phyloP scores from a whole-genome alignment of 37 sponge, comb jelly and placozoan species.

The Eunapius fragilis region DNA sequence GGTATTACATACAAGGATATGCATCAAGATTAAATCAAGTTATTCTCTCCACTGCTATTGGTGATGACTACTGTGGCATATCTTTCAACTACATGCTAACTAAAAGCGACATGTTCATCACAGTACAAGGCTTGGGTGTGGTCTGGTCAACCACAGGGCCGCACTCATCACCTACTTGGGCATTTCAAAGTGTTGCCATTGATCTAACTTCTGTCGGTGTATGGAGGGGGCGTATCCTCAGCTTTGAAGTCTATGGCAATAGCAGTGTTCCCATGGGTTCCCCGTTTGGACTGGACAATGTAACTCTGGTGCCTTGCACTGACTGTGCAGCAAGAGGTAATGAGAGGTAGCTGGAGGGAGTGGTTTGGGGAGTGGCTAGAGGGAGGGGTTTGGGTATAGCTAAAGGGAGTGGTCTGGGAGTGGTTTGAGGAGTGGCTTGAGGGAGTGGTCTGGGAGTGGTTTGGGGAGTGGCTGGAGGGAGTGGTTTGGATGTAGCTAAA shows the following conservation, averaged over 20 bases:
- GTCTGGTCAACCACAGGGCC: slow-evolving; percentile 16
- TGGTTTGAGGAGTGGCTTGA: no score
- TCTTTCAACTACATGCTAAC: slow-evolving; percentile 21
- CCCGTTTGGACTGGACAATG: slow-evolving; percentile 33
- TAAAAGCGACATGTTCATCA: neutral
- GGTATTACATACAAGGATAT: neutral
- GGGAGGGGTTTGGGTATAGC: no score
- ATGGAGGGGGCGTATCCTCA: neutral
- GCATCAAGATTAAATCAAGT: neutral
- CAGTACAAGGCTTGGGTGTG: slow-evolving; percentile 12
- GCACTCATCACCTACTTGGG: slow-evolving; percentile 3
- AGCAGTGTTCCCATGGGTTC: neutral
- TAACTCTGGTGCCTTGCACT: slow-evolving; percentile 50
- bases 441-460: neutral
- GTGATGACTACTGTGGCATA: slow-evolving; percentile 40
- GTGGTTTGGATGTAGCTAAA: neutral
- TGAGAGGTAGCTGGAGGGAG: no score
- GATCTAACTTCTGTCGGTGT: slow-evolving; percentile 8
- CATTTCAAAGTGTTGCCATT: slow-evolving; percentile 18
- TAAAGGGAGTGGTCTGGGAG: no score
- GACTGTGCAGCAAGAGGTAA: slow-evolving; percentile 54
- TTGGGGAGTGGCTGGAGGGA: neutral
- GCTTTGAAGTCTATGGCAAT: slow-evolving; percentile 5
- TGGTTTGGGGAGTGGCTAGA: no score
- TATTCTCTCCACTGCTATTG: slow-evolving; percentile 14